These are phyloP conservation scores for Calephelis virginiensis DNA, from an alignment of 1,140 invertebrate genomes.

Conservation along the genomic window DNA sequence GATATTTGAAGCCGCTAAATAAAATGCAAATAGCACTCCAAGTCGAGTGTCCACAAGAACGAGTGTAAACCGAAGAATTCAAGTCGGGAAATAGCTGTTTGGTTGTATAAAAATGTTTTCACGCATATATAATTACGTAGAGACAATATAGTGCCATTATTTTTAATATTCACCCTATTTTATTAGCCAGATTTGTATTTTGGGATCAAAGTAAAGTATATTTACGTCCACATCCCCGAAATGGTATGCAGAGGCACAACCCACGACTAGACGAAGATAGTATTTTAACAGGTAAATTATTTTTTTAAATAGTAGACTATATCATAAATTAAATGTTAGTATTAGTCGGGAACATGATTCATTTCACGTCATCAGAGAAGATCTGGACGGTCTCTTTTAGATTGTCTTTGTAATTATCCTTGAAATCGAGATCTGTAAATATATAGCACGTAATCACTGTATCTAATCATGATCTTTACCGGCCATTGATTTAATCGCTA, in stretches of 20 bases:
- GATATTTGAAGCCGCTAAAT: slow-evolving; percentile 77
- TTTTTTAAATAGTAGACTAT: too few species aligned
- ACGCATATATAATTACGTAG: neutral
- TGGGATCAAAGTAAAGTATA: too few species aligned
- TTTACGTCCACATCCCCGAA: too few species aligned
- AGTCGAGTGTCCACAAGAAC: slow-evolving; percentile 56
- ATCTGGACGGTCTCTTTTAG: neutral
- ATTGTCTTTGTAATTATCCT: slow-evolving; percentile 49
- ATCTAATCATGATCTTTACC: slow-evolving; percentile 57
- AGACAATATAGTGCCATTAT: too few species aligned
- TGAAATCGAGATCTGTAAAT: slow-evolving; percentile 58
- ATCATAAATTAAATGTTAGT: neutral
- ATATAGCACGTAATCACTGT: slow-evolving; percentile 60
- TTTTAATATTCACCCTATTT: too few species aligned
- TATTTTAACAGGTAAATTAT: too few species aligned
- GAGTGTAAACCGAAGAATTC: slow-evolving; percentile 56
- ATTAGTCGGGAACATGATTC: neutral
- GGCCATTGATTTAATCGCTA: slow-evolving; percentile 54
- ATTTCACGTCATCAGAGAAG: too few species aligned
- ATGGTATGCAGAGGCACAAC: too few species aligned
- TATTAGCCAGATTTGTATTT: too few species aligned
- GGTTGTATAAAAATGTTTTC: neutral
- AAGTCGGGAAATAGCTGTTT: neutral
- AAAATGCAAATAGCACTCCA: slow-evolving; percentile 71
- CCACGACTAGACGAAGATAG: too few species aligned